Evolutionary conservation across 2,888 invertebrate species (phyloP), one percentile per base, ranked within the genome.

Genomic region (Polymixis lichenea): DNA sequence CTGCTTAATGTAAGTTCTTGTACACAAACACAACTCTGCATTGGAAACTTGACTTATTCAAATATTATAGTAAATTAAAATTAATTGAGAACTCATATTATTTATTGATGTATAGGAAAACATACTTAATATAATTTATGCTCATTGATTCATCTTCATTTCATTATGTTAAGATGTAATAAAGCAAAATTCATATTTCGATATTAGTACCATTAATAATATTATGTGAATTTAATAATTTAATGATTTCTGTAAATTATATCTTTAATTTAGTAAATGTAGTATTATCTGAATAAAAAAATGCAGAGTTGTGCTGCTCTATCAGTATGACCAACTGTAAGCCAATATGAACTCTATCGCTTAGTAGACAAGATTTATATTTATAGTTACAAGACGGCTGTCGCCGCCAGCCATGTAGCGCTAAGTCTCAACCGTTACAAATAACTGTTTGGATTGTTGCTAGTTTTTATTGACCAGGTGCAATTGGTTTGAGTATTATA

Each of bases 361-460:
- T 86, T 85, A 81, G 68, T 69, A 61, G 73, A 70, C 67, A 85
- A 82, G 70, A 80, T 86, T 86, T 81, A 70, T 86, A 84, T 79
- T 79, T 81, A n/a, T n/a, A n/a, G 72, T 77, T 71, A 77, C 77
- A 70, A 78, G 75, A 77, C 83, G 86, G 89, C 66, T 55, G 13
- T 55, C 38, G 82, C 85, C 87, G 88, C 85, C 79, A 86, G 90
- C 90, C 90, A 89, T 90, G 84, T 79, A 81, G 88, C 87, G 82
- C 86, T 90, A 90, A 91, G 91, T 88, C 87, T 87, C 88, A 84
- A 88, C 85, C 85, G 84, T 83, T 86, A 82, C 82, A 86, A 75
- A 46, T 56, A 84, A 82, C 65, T 62, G 72, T 89, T 90, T 89
- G 87, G 88, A 89, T 91, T 90, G 89, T 90, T 92, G 83, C 80